Evolutionary conservation across 2,797 vertebrate species (phyloP).

Genomic region (Prionace glauca): DNA sequence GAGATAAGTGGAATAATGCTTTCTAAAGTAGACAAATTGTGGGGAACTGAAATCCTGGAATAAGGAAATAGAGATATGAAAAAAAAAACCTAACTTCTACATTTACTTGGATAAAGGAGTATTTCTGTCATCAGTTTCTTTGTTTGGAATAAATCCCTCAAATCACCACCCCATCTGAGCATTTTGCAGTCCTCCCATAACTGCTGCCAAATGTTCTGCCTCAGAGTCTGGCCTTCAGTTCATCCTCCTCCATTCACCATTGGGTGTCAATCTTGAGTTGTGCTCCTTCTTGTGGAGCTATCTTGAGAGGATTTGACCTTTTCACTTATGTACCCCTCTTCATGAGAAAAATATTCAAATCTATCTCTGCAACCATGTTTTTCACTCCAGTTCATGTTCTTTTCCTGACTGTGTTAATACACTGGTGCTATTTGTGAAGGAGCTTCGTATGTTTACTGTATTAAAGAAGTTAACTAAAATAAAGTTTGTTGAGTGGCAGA

Average conservation of each 20-base stretch:
- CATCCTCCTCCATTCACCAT: not conserved
- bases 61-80: not conserved
- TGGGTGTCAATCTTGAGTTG: not conserved
- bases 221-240: not conserved
- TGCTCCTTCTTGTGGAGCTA: not conserved
- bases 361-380: not conserved
- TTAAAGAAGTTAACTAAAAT: not conserved
- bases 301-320: not conserved
- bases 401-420: not conserved
- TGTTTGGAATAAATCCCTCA: not conserved
- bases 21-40: not conserved
- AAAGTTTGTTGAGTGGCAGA: not conserved
- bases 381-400: not conserved
- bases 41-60: not conserved
- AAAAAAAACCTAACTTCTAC: no score
- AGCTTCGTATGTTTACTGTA: not conserved
- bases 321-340: not conserved
- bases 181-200: not conserved
- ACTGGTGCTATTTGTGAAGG: not conserved
- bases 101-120: not conserved
- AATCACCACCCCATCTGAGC: not conserved
- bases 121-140: not conserved
- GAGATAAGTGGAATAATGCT: not conserved
- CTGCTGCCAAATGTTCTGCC: not conserved
- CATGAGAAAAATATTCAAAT: not conserved